Evolutionary conservation across 2,113 vertebrate genomes (phyloP).

Genomic region (Rhombomys opimus): DNA sequence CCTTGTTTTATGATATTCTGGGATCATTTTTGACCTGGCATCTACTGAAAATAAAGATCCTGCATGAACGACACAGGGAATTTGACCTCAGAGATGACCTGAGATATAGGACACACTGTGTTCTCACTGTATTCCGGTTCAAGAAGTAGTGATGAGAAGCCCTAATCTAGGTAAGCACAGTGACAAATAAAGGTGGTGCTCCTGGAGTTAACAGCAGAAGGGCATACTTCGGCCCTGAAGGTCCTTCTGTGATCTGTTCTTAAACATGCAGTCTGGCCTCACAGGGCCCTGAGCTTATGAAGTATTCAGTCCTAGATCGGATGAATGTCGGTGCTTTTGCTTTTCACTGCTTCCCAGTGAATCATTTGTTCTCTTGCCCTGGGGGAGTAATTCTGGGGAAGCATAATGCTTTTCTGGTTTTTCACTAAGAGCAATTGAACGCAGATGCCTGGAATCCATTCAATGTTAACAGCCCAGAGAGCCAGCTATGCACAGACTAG

Average conservation of each 20-base stretch:
- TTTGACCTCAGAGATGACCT: background rate
- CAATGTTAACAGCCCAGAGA: background rate
- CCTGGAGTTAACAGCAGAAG: background rate
- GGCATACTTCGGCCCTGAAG: background rate
- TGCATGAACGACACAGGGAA: background rate
- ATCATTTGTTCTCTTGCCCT: constrained; percentile 39
- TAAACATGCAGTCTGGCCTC: background rate
- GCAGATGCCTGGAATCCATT: background rate
- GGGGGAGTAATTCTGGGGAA: background rate
- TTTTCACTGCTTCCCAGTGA: constrained; percentile 33
- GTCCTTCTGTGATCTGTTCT: background rate
- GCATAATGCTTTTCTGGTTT: constrained; percentile 23
- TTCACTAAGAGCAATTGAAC: constrained; percentile 18
- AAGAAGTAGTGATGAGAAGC: background rate
- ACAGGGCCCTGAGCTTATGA: constrained; percentile 6
- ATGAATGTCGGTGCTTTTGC: constrained; percentile 12
- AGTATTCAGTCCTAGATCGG: constrained; percentile 43
- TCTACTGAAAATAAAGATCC: background rate
- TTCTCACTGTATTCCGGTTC: background rate
- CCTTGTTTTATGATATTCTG: background rate
- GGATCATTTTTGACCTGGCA: background rate
- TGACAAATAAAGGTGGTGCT: background rate
- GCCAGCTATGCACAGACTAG: background rate
- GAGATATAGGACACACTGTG: background rate
- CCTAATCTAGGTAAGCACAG: background rate